Conservation (phyloP, 2,113 vertebrate genomes). For the Daphoenositta chrysoptera region DNA sequence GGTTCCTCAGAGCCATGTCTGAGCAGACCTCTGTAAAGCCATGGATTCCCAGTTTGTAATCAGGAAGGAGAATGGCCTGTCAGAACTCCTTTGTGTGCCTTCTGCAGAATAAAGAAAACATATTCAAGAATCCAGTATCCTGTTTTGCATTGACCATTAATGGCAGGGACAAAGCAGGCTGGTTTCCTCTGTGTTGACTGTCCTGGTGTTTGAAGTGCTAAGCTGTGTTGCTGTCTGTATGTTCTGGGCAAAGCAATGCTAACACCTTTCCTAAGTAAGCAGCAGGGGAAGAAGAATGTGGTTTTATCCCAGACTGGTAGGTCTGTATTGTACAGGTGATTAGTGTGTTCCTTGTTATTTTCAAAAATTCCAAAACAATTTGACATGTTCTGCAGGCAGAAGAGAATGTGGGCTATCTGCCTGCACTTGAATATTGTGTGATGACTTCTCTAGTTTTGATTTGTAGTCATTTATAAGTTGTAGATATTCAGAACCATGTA, state of each 20-base stretch:
- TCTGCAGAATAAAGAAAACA: not conserved
- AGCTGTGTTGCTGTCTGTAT: not conserved
- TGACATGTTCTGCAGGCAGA: accelerated
- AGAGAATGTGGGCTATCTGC: not conserved
- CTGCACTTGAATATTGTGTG: not conserved
- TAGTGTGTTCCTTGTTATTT: not conserved
- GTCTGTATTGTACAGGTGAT: not conserved
- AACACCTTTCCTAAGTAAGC: not conserved
- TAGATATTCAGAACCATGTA: not conserved
- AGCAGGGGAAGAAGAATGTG: not conserved
- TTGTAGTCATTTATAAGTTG: not conserved
- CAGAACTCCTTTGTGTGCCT: not conserved
- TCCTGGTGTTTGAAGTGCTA: not conserved
- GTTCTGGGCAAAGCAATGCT: not conserved
- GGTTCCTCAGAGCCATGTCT: not conserved
- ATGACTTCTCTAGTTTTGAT: not conserved
- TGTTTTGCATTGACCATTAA: not conserved
- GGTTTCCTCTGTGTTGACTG: not conserved
- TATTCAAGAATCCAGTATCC: not conserved
- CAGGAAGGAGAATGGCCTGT: not conserved
- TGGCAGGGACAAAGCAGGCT: not conserved
- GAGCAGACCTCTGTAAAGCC: not conserved
- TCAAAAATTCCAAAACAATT: not conserved
- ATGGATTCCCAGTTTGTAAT: not conserved
- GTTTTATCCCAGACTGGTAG: not conserved